Base-by-base conservation (phyloP, 1,140 invertebrate species). In the Aphidius ervi region DNA sequence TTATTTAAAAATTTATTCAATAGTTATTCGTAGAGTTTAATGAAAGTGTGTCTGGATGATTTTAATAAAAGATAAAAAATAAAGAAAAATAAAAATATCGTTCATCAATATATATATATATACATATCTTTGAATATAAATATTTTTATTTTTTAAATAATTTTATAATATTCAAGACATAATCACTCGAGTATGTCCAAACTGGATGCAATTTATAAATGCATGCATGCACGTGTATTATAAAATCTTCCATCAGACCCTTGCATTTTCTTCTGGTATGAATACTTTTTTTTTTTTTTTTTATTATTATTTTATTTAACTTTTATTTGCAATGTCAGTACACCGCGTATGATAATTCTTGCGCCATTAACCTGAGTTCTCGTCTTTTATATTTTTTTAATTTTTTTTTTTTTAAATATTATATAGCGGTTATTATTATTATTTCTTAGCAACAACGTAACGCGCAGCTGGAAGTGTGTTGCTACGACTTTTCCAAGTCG, bases 271-370 rank as follows among this genome's bases (percentile, higher is more conserved):
- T 9, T 9, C 31, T 52, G 20, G 5, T 20, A 20, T 52, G 0
- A 2, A 9, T 43, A 10, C 9, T 8, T 23, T 41, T 53, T 45
- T 46, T 42, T 16, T 45, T 49, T 31, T 9, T 45, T 23, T 59
- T 31, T 16, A 45, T n/a, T n/a, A n/a, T n/a, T n/a, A 16, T 16
- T 16, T 8, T 5, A 45, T 16, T 20, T 9, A 16, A 39, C 4
- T 54, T 54, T 43, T 46, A 54, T 48, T 47, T 41, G 52, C 52
- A 10, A 20, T 16, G 23, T 20, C 40, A 39, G 5, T 8, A 37
- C 37, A 39, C 16, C 23, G 45, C 58, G 52, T 60, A 60, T 47
- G 58, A 60, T 60, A 60, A 60, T 60, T 60, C 58, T 47, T 59
- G 43, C 50, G 58, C 58, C 52, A 60, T 60, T 60, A 60, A 50